These are phyloP conservation scores for Drosophila stalkeri DNA, from an alignment of 2,888 invertebrate species.

Conservation along the genomic window DNA sequence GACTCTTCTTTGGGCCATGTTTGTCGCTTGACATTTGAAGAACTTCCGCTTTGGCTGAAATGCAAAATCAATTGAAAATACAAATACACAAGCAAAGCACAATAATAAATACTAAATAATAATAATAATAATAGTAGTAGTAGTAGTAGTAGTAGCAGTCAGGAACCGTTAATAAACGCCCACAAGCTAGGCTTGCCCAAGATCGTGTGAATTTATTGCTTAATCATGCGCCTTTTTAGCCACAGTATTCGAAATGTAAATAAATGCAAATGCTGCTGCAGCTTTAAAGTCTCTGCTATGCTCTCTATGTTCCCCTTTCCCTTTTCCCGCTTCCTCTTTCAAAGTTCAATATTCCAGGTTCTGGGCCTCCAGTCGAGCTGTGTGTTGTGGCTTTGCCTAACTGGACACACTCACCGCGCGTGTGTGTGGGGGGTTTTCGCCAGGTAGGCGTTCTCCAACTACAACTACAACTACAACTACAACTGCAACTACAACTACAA, in stretches of 20 bases:
- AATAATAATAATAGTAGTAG: not conserved
- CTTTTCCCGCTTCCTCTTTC: not conserved
- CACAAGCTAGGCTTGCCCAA: constrained; percentile 30
- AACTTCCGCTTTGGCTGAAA: constrained; percentile 51
- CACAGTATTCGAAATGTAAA: constrained; percentile 57
- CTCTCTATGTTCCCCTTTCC: not conserved
- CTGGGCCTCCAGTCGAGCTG: constrained; percentile 12
- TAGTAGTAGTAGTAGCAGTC: not conserved
- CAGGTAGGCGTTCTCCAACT: constrained; percentile 46
- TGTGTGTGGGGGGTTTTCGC: constrained; percentile 29
- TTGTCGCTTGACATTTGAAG: constrained; percentile 19
- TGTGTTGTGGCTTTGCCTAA: constrained; percentile 51
- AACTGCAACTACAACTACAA: constrained; percentile 1
- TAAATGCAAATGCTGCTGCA: constrained; percentile 49
- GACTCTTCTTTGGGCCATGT: not conserved
- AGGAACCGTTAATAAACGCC: constrained; percentile 54
- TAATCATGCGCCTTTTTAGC: constrained; percentile 66
- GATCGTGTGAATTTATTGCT: constrained; percentile 74
- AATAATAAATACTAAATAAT: constrained; percentile 30
- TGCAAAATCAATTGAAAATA: constrained; percentile 54
- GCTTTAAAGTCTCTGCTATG: constrained; percentile 7
- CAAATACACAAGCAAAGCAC: constrained; percentile 36
- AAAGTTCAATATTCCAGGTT: not conserved
- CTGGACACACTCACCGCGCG: constrained; percentile 43
- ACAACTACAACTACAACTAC: not conserved